phyloP scores from a whole-genome alignment of 2,888 invertebrate species.

The Drosophila maculinotata region DNA sequence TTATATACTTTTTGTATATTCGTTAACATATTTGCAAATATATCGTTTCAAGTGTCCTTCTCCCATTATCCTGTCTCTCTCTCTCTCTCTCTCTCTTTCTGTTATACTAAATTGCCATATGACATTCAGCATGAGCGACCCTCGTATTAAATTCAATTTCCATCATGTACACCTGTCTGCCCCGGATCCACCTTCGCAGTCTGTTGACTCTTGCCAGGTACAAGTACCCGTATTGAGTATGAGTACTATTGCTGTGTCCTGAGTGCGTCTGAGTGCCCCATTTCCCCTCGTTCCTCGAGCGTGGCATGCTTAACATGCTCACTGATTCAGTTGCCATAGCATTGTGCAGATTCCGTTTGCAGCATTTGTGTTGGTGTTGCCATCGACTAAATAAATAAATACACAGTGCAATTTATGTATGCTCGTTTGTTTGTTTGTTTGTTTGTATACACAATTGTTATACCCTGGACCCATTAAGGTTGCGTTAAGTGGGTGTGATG shows the following conservation, averaged over 20 bases:
- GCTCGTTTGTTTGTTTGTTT: conserved; percentile 45
- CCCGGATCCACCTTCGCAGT: conserved; percentile 3
- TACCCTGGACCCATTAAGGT: too few species aligned
- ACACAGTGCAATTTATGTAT: conserved; percentile 69
- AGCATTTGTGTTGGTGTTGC: conserved; percentile 62
- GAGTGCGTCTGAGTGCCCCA: conserved; percentile 61
- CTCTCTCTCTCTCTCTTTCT: too few species aligned
- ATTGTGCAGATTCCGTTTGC: conserved; percentile 65
- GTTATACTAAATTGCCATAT: neutral
- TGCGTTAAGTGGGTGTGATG: too few species aligned
- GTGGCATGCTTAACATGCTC: neutral
- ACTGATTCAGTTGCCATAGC: conserved; percentile 38
- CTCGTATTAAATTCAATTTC: conserved; percentile 52
- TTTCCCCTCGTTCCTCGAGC: neutral
- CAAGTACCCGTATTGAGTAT: conserved; percentile 7
- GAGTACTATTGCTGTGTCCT: conserved; percentile 3
- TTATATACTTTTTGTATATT: too few species aligned
- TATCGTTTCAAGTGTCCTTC: too few species aligned
- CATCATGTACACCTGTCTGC: conserved; percentile 22
- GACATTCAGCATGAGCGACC: conserved; percentile 8
- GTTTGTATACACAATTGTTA: conserved; percentile 4
- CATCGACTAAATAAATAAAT: conserved; percentile 77
- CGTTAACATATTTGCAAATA: too few species aligned
- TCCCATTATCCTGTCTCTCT: neutral
- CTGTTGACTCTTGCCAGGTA: conserved; percentile 48